A percentile compares a stretch with the other conserved stretches of the same genome.
Conservation (phyloP, 2,888 invertebrate species). For the Archips xylosteana region DNA sequence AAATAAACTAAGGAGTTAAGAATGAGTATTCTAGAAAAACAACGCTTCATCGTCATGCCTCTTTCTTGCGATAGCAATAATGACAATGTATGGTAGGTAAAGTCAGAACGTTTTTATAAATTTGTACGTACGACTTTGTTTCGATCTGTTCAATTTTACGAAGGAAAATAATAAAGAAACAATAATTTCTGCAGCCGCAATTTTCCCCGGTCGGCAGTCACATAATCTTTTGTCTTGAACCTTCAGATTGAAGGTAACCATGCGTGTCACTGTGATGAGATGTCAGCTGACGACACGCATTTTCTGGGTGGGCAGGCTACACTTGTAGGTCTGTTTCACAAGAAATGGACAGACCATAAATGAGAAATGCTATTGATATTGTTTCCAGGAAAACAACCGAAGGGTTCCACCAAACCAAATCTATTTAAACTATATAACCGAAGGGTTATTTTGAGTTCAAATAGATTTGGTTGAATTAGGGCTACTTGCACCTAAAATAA, state of each 20-base stretch:
- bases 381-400: too few relatives aligned
- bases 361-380: neutral
- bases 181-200: neutral
- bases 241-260: slow-evolving; percentile 1
- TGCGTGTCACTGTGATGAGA: neutral
- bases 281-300: neutral
- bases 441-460: too few relatives aligned
- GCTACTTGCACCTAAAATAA: too few relatives aligned
- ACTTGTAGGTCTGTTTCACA: neutral
- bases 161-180: neutral
- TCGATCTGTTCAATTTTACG: neutral
- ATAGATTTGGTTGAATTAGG: too few relatives aligned
- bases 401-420: too few relatives aligned
- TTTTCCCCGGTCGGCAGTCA: neutral
- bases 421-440: too few relatives aligned
- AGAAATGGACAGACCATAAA: neutral
- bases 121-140: neutral
- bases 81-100: neutral
- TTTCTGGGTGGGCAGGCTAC: neutral
- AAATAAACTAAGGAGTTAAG: too few relatives aligned
- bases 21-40: too few relatives aligned
- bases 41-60: too few relatives aligned
- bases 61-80: neutral
- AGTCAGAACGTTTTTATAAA: neutral
- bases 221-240: neutral